Percentiles rank a stretch among this genome's conserved stretches.
Evolutionary conservation across 2,888 invertebrate species (phyloP).

Genomic region (Cremastinae sp.): DNA sequence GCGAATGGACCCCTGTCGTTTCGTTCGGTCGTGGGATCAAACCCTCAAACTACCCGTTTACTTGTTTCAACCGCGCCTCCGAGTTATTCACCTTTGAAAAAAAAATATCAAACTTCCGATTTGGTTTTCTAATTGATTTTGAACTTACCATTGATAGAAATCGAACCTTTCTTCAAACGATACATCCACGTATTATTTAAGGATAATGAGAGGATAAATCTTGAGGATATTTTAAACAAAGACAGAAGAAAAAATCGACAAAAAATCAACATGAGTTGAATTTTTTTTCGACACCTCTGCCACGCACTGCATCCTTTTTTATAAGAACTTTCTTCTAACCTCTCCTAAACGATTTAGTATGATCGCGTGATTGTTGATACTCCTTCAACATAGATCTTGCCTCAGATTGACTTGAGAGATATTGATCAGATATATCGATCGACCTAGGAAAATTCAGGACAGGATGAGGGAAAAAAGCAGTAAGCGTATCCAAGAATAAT

Average conservation of each 20-base stretch:
- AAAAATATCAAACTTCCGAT: slow-evolving; percentile 51
- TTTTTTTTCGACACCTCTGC: slow-evolving; percentile 39
- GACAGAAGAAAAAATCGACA: slow-evolving; percentile 3
- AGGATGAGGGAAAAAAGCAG: too few species aligned
- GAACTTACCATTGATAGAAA: slow-evolving; percentile 67
- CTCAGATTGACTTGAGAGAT: background rate
- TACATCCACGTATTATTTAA: slow-evolving; percentile 24
- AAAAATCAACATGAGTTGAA: background rate
- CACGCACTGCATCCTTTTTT: slow-evolving; percentile 53
- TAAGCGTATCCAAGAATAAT: too few species aligned
- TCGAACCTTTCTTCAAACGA: slow-evolving; percentile 43
- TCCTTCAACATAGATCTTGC: slow-evolving; percentile 5
- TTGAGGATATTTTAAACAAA: slow-evolving; percentile 20
- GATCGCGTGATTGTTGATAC: slow-evolving; percentile 41
- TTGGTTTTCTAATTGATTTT: slow-evolving; percentile 72
- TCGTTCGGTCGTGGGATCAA: slow-evolving; percentile 67
- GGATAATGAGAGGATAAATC: slow-evolving; percentile 4
- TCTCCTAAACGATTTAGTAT: slow-evolving; percentile 33
- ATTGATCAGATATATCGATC: too few species aligned
- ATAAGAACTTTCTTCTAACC: slow-evolving; percentile 31
- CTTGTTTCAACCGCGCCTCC: slow-evolving; percentile 63
- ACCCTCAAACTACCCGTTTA: slow-evolving; percentile 53
- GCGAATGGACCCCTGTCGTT: slow-evolving; percentile 63
- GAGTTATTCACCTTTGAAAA: slow-evolving; percentile 53
- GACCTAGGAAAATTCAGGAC: too few species aligned